Conservation (phyloP, 2,888 invertebrate genomes). For the Tenthredo livida region DNA sequence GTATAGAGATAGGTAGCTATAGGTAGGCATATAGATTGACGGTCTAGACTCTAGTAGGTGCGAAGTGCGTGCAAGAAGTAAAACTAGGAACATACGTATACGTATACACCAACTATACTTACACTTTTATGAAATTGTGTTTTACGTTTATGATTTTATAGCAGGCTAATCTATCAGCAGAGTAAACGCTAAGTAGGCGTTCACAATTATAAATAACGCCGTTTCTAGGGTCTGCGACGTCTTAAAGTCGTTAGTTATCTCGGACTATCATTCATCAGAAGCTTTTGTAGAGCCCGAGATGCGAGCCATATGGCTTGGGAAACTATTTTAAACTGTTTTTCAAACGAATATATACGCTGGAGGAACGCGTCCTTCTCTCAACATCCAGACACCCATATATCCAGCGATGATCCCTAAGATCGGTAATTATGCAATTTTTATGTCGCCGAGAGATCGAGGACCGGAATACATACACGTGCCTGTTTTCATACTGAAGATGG, state of each 20-base stretch:
- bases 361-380: neutral
- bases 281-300: neutral
- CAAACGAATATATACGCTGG: neutral
- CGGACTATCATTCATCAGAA: slow-evolving; percentile 36
- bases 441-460: neutral
- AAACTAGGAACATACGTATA: neutral
- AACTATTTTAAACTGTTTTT: slow-evolving; percentile 46
- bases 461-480: neutral
- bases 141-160: slow-evolving; percentile 76
- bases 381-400: neutral
- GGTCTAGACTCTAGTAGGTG: slow-evolving; percentile 23
- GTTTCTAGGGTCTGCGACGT: neutral
- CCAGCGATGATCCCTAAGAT: neutral
- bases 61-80: slow-evolving; percentile 35
- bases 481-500: neutral
- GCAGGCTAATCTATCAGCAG: slow-evolving; percentile 68
- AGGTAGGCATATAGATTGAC: neutral
- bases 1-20: neutral
- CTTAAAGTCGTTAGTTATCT: slow-evolving; percentile 39
- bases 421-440: neutral
- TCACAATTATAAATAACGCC: slow-evolving; percentile 39
- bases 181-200: slow-evolving; percentile 26
- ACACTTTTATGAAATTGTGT: slow-evolving; percentile 58
- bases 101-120: neutral
- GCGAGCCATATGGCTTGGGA: slow-evolving; percentile 39